phyloP scores from a whole-genome alignment of 2,797 vertebrate species.

The Muscicapa striata region DNA sequence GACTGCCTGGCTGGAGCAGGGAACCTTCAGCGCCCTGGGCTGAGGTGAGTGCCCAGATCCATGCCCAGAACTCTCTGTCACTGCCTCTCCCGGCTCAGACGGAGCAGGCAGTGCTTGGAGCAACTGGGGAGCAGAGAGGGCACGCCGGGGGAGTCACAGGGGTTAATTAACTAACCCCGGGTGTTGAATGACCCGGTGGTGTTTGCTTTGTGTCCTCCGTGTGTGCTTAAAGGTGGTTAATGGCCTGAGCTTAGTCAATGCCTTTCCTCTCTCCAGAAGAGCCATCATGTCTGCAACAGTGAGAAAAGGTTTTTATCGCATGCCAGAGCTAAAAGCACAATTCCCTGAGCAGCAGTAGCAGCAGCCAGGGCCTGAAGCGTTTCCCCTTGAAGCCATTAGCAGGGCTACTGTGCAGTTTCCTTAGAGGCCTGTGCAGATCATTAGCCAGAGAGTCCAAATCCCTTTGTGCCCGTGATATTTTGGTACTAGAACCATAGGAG shows the following conservation, averaged over 20 bases:
- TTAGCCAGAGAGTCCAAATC: neutral
- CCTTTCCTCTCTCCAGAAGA: slow-evolving; percentile 25
- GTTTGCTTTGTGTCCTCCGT: neutral
- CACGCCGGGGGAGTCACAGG: rapidly evolving
- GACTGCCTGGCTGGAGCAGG: rapidly evolving
- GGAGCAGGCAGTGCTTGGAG: neutral
- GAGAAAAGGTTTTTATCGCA: neutral
- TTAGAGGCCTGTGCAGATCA: neutral
- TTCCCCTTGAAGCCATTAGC: slow-evolving; percentile 1
- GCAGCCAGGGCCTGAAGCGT: neutral
- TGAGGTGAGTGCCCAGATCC: neutral
- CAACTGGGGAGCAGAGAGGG: neutral
- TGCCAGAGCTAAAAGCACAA: neutral
- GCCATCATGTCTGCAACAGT: neutral
- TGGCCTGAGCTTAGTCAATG: slow-evolving; percentile 1
- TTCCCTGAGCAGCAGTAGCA: neutral
- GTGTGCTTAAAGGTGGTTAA: neutral
- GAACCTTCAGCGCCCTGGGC: neutral
- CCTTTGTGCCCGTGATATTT: neutral
- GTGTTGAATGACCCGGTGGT: neutral
- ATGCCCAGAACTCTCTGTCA: neutral
- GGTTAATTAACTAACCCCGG: neutral
- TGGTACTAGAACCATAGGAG: neutral
- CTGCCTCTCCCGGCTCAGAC: neutral
- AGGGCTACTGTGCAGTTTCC: neutral